Evolutionary conservation across 2,888 invertebrate species (phyloP), one percentile per base, ranked within the genome.

Genomic region (Agrochola litura): DNA sequence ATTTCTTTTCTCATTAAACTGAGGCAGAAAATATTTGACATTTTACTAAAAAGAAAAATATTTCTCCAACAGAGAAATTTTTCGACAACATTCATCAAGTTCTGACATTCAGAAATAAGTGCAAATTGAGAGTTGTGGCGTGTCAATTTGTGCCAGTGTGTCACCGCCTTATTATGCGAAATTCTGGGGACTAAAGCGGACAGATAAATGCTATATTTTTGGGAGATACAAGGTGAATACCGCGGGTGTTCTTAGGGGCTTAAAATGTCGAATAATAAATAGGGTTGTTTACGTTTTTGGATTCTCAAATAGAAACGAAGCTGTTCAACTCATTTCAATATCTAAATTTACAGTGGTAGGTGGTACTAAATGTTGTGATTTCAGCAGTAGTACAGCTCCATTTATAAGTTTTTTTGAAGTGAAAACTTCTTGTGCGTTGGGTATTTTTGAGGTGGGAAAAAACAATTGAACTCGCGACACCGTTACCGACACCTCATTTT

Each of bases 81-180:
- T 52, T 19, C 71, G 68, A 25, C 46, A 49, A 68, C 66, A 73
- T 80, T 76, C 75, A 76, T 73, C 70, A 76, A 41, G 16, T 61
- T 71, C 56, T 77, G 85, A 64, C 77, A 72, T 41, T 46, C 30
- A 65, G 63, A 73, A 84, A 81, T 81, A 69, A 79, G 87, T 83
- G 85, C 73, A 78, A 82, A 86, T 87, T 82, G 79, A 77, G 73
- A 71, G 71, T 72, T 75, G 73, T 70, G 71, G 77, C 64, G 69
- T 58, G 75, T 56, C 80, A 86, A 86, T 86, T 87, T 86, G 80
- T 68, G 71, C 58, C 76, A 71, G 46, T 54, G 66, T 58, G 41
- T 63, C 56, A 43, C 37, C 10, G 19, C 52, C 64, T 79, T 69
- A 79, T 67, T 77, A 76, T 41, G 30, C 46, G 63, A 61, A 65